Base-by-base conservation (phyloP, 2,113 vertebrate species). In the Caretta caretta region DNA sequence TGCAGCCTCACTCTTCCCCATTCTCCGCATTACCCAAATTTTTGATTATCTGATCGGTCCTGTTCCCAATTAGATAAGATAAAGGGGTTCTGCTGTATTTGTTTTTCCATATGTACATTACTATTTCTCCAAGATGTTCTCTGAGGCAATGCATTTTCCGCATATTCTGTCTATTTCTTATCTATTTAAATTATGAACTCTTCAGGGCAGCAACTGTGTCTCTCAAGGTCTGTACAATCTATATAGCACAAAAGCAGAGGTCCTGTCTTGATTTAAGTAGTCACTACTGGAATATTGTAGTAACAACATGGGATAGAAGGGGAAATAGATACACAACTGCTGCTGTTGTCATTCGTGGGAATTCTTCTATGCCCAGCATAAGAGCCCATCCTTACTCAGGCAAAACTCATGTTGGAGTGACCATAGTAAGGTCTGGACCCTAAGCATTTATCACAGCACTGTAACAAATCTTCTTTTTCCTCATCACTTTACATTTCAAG, bases 101-200 rank as follows among this genome's bases (percentile, higher is more conserved):
- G 86, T 95, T 97, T 96, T 95, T 89, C 92, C 78, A 88, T 94
- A 92, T 69, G 93, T 93, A 83, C 56, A 57, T 89, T 92, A 93
- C 83, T 87, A 10, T 95, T 95, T 94, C 93, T 97, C 94, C 84
- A 87, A 96, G 84, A 93, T 86, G 93, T 88, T 16, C 91, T 94
- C 80, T 51, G 89, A 97, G 88, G 93, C 79, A 75, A 92, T 93
- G 94, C 90, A 94, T 46, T 94, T 96, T 92, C 94, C 93, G 53
- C 79, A 31, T 62, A 89, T 94, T 94, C 89, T 95, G 69, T 72
- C 87, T 92, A 27, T 96, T 4, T 62, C 78, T 96, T 93, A 88
- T 85, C 89, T 93, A 84, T 95, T 94, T 97, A 87, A 87, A 54
- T 94, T 94, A 90, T 83, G 91, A 93, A 59, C 49, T 93, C 88